Base-by-base conservation (phyloP, 1,140 invertebrate species). In the Trachelipus rathkii region DNA sequence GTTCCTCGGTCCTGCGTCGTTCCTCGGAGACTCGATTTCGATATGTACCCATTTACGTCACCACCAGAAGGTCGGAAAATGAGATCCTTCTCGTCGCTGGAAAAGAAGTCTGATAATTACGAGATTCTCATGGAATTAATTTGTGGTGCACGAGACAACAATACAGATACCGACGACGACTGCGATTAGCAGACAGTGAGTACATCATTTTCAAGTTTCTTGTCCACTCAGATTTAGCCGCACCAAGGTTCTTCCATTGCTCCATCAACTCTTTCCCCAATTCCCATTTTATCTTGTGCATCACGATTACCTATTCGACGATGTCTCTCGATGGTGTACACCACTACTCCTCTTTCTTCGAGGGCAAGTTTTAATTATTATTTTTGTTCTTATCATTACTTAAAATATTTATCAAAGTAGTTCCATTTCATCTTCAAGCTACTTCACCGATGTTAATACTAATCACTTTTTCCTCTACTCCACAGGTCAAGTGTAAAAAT, bases 101-200 rank as follows among this genome's bases (percentile, higher is more conserved):
- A 60, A 19, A 60, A 3, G 50, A 60, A 19, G 11, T 60, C 8
- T 3, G 50, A 60, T 4, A 19, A 78, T 10, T 24, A 69, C 19
- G 66, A 90, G 78, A 87, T 95, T 13, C 83, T 89, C 46, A 85
- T 89, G 79, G 87, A 89, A 70, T 89, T 95, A 13, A 60, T 60
- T 60, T 60, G 1, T 8, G 33, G 6, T 33, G 50, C 1, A 8
- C 1, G 19, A 60, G 50, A 60, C 8, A 60, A 4, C 50, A 33
- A 3, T 33, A 33, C 33, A 33, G 11, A 60, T 19, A 19, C 19
- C 11, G 50, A 60, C 11, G 50, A 60, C 11, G 50, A 60, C 8
- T 2, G 8, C 11, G 6, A 33, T 33, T 1, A 33, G 33, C 33
- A 33, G 6, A 33, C 33, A 3, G 1, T 19, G 11, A 15, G 11